Base-by-base conservation (phyloP, 2,888 invertebrate genomes). In the Pherbina coryleti region DNA sequence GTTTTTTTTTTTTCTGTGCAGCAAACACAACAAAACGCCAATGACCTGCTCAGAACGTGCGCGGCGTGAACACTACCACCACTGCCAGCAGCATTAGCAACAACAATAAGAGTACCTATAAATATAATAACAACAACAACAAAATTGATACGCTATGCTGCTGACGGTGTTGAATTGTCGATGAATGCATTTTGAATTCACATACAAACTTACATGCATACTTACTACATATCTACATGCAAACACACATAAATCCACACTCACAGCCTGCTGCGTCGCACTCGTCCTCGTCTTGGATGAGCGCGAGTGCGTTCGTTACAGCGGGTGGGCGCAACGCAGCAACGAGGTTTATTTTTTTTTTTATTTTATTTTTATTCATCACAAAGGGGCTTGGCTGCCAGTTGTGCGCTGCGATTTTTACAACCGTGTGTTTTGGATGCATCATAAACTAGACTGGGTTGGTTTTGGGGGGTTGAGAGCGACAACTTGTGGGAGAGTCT, bases 181-280 rank as follows among this genome's bases (percentile, higher is more conserved):
- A 71, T 71, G 55, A 71, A 71, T 71, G 71, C 71, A 71, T 53
- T 57, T 71, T 71, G 28, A 19, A 51, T 49, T 19, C 74, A 77
- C 77, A 73, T 69, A 77, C 60, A 70, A n/a, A n/a, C n/a, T n/a
- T n/a, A n/a, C n/a, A n/a, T 49, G 34, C 70, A 64, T 5, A 51
- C 19, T 53, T 51, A 22, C 57, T 49, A 34, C 70, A 64, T 5
- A 51, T 17, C 51, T 51, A 22, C 57, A 69, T 49, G 34, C 60
- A 53, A n/a, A 8, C 19, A 25, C 5, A 7, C 9, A 60, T 25
- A 28, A 28, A 60, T 17, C 22, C 28, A 22, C 22, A 11, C 3
- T 4, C 28, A 2, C 25, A 60, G 14, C 60, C 28, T 25, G 60
- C 28, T 25, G 60, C 60, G 17, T 17, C 28, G 55, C 55, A 28